These are phyloP conservation scores for Syngnathus acus DNA, from an alignment of 2,797 vertebrate species.

Conservation along the genomic window DNA sequence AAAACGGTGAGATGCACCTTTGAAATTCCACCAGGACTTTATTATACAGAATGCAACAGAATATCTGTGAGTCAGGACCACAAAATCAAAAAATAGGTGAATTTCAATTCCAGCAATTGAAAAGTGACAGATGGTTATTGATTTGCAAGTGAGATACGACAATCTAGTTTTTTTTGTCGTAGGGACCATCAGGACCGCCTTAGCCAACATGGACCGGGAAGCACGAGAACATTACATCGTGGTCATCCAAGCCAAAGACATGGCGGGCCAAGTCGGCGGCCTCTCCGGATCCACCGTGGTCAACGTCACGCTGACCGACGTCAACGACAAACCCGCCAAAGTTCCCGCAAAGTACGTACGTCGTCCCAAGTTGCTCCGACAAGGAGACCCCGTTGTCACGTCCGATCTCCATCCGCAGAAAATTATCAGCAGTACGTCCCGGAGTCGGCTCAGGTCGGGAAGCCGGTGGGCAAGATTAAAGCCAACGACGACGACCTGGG, in stretches of 20 bases:
- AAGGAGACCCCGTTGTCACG: background rate
- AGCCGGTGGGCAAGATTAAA: constrained; percentile 95
- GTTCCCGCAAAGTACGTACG: constrained; percentile 92
- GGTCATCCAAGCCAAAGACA: constrained; percentile 99
- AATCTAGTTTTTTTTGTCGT: constrained; percentile 7
- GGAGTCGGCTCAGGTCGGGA: constrained; percentile 93
- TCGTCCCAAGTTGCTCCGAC: constrained; percentile 21
- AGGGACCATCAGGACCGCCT: constrained; percentile 96
- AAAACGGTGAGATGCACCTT: too few relatives aligned
- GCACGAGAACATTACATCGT: constrained; percentile 94
- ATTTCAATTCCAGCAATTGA: too few relatives aligned
- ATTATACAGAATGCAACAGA: too few relatives aligned
- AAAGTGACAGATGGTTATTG: too few relatives aligned
- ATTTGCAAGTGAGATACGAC: background rate
- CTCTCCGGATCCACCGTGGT: constrained; percentile 93
- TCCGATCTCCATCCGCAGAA: constrained; percentile 66
- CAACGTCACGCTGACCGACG: constrained; percentile 93
- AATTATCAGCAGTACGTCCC: constrained; percentile 94
- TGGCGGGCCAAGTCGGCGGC: constrained; percentile 95
- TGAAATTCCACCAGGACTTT: too few relatives aligned
- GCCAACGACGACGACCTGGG: constrained; percentile 92
- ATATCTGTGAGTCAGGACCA: too few relatives aligned
- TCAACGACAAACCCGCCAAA: constrained; percentile 98
- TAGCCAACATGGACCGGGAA: constrained; percentile 97
- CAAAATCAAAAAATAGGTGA: too few relatives aligned